phyloP scores from a whole-genome alignment of 2,888 invertebrate species.

The Sarcophaga carnaria region DNA sequence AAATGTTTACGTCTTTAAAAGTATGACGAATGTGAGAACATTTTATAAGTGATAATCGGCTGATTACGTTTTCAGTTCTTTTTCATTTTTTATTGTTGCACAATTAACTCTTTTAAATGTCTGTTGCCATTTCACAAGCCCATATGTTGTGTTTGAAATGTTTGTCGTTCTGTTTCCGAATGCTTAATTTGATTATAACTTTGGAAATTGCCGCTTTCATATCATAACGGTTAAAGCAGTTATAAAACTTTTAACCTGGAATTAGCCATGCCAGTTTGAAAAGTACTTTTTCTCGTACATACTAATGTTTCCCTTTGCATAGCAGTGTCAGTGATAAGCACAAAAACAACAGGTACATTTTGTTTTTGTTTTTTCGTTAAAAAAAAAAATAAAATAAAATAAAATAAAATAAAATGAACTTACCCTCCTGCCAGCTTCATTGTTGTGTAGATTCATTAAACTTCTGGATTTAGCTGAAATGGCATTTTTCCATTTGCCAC shows the following conservation, averaged over 20 bases:
- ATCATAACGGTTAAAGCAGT: too few species aligned
- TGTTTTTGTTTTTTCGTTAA: background rate
- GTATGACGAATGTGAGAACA: too few species aligned
- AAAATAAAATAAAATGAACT: slow-evolving; percentile 76
- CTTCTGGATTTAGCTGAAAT: slow-evolving; percentile 85
- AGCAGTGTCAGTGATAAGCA: background rate
- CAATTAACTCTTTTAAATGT: slow-evolving; percentile 35
- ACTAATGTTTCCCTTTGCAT: background rate
- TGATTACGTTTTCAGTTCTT: too few species aligned
- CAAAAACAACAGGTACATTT: too few species aligned
- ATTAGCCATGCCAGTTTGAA: too few species aligned
- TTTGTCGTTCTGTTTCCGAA: slow-evolving; percentile 38
- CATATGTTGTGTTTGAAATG: background rate
- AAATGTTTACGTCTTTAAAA: too few species aligned
- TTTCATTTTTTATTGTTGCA: background rate
- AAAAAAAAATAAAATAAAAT: background rate
- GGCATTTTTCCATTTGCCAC: slow-evolving; percentile 75
- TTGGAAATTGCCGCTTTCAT: slow-evolving; percentile 42
- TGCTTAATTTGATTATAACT: slow-evolving; percentile 54
- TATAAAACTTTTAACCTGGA: too few species aligned
- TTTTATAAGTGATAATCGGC: too few species aligned
- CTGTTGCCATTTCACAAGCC: background rate
- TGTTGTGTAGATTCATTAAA: slow-evolving; percentile 98
- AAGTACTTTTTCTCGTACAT: background rate
- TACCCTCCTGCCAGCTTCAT: slow-evolving; percentile 98